Evolutionary conservation across 2,797 vertebrate genomes (phyloP), one percentile per base, ranked within the genome.

Genomic region (Notamacropus eugenii): DNA sequence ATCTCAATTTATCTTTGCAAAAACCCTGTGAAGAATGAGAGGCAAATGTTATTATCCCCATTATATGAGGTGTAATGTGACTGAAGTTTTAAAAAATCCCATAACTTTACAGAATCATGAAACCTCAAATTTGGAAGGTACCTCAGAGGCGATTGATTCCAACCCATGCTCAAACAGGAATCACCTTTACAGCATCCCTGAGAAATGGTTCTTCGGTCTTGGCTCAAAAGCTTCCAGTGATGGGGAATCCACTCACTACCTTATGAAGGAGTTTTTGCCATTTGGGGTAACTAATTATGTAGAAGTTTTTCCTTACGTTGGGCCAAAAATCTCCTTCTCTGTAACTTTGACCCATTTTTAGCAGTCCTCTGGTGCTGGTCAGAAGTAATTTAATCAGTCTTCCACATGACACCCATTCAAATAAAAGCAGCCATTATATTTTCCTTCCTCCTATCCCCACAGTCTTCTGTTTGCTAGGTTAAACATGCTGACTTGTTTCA

Each of bases 1-100:
- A 92, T 46, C 93, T 92, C 40, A 58, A 22, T 94, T 95, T 55
- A 54, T 91, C 40, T 93, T 55, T 46, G 40, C 10, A 91, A 54
- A 16, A 9, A 55, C 0, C 50, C 62, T 58, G 1, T 91, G 74
- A 46, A 34, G 34, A 46, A 95, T 90, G 19, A 91, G 93, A 95
- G 40, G 31, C 9, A 95, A 52, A 92, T 34, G 74, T 87, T 87
- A 34, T 58, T 95, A 82, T 93, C 82, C 46, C 14, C 5, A 24
- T 27, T 90, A 62, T 2, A 5, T n/a, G 27, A 87, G 94, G 55
- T 56, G 74, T 87, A 87, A 87, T 50, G 40, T 87, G 74, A 87
- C 74, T 87, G 74, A 82, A 82, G 74, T 87, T 87, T 74, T 74
- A 40, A 87, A 87, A 50, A 87, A 46, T 87, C 74, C 74, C 22